A percentile compares a stretch with the other conserved stretches of the same genome.
Evolutionary conservation across 1,140 invertebrate species (phyloP).

Genomic region (Gonioctena quinquepunctata): DNA sequence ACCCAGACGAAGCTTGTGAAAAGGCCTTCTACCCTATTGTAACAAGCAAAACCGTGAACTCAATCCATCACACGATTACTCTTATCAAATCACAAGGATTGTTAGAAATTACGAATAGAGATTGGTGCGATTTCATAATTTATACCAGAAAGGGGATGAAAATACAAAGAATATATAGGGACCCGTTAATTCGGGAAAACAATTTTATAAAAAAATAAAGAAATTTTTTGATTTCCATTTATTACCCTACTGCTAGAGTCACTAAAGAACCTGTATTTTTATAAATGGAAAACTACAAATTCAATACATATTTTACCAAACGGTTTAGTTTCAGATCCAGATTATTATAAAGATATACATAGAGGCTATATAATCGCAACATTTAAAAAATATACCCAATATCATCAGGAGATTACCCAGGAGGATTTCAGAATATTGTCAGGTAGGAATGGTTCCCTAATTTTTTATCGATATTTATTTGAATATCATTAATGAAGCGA

Average conservation of each 20-base stretch:
- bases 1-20: background rate
- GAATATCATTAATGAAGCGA: background rate
- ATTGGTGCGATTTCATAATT: constrained; percentile 13
- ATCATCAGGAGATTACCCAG: background rate
- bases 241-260: background rate
- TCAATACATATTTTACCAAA: background rate
- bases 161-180: background rate
- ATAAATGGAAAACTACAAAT: background rate
- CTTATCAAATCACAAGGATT: constrained; percentile 24
- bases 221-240: background rate
- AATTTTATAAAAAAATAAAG: background rate
- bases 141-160: background rate
- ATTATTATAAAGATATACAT: constrained; percentile 4
- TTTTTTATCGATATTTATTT: constrained; percentile 4
- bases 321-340: background rate
- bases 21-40: background rate
- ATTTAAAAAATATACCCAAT: background rate
- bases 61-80: constrained; percentile 3
- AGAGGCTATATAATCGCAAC: background rate
- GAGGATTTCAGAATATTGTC: background rate
- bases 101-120: background rate
- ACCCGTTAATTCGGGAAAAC: background rate
- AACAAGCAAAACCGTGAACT: background rate
- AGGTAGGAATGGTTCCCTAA: background rate
- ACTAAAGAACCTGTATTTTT: background rate